Evolutionary conservation across 1,140 invertebrate species (phyloP), one percentile per base, ranked within the genome.

Genomic region (Temnothorax longispinosus): DNA sequence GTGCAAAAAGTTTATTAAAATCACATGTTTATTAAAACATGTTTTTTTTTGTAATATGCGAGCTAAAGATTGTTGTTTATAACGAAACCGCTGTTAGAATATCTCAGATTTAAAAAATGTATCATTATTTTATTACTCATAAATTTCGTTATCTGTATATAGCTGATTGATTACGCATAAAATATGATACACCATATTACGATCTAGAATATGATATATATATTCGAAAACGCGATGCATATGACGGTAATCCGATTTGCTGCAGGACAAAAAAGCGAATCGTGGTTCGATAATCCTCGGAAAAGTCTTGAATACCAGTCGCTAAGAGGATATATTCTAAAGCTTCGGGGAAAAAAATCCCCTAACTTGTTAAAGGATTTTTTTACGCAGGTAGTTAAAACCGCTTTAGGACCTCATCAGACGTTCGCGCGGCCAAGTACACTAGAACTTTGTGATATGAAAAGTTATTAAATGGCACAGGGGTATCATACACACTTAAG

Each of bases 321-420:
- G 80, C 18, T 60, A 60, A 72, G 65, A 72, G 52, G 50, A 82
- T 72, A 72, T 58, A 58, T 6, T 18, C 2, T 32, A 38, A 44
- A 44, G 50, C 21, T 56, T 32, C 6, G 27, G 41, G 8, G 6
- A 27, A 60, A 60, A 50, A 74, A 60, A 60, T 74, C 21, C 38
- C 18, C 27, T 7, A 75, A 84, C 69, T 84, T 44, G 80, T 75
- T 75, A 75, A 84, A 84, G 44, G 44, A 75, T 84, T 84, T 74
- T 84, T 74, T 84, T 75, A 81, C 69, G 69, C 54, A 8, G 18
- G 18, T 62, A 60, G 54, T 84, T 75, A 84, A 84, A 84, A 71
- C 8, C 41, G 69, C n/a, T 74, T 84, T 75, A 75, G n/a, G 54
- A 75, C 74, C 54, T 75, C 56, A 62, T 75, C 41, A n/a, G 32